phyloP scores from a whole-genome alignment of 2,113 vertebrate species.

The Ceyx cyanopectus region DNA sequence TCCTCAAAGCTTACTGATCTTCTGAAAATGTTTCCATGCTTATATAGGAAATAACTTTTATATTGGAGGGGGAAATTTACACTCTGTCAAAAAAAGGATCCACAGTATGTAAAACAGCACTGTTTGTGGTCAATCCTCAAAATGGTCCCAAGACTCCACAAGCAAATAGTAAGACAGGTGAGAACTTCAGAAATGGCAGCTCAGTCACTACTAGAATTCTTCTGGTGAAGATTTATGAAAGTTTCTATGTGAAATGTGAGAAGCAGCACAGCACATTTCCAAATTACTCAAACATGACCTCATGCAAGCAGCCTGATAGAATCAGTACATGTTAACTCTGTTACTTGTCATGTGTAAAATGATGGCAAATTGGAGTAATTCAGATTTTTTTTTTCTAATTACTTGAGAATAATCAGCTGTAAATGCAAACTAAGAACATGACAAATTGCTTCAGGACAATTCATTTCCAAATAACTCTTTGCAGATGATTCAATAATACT shows the following conservation, averaged over 20 bases:
- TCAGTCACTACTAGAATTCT: neutral
- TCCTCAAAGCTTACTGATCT: neutral
- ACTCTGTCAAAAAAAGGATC: neutral
- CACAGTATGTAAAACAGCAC: neutral
- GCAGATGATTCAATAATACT: neutral
- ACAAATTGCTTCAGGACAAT: neutral
- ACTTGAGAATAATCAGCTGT: neutral
- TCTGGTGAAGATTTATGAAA: neutral
- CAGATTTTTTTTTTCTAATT: neutral
- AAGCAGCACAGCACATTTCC: neutral
- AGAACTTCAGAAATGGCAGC: neutral
- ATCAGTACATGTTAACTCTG: neutral
- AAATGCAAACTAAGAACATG: neutral
- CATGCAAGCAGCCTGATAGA: rapidly evolving
- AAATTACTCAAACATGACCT: neutral
- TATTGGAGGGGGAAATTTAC: neutral
- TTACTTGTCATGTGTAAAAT: neutral
- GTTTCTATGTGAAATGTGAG: neutral
- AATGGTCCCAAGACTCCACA: neutral
- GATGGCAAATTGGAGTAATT: neutral
- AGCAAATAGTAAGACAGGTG: neutral
- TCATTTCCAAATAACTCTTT: neutral
- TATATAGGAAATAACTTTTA: neutral
- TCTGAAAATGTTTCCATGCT: neutral
- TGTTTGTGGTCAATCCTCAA: neutral